Percentiles rank a stretch among this genome's conserved stretches.
phyloP scores from a whole-genome alignment of 1,140 invertebrate genomes.

The Dinoponera quadriceps region DNA sequence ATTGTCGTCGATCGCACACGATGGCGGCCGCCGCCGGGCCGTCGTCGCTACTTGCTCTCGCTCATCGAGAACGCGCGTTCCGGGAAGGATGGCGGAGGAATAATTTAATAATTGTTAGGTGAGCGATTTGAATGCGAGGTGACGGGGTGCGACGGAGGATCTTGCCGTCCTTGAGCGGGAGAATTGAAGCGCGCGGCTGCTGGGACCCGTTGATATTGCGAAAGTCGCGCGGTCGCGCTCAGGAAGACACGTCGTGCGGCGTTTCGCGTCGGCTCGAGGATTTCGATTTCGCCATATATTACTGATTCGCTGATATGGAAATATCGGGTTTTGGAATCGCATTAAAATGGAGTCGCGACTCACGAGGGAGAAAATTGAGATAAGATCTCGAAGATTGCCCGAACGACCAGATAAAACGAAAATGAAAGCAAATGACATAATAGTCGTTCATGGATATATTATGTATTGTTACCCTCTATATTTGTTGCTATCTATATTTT shows the following conservation, averaged over 20 bases:
- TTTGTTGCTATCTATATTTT: too few relatives aligned
- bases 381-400: too few relatives aligned
- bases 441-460: too few relatives aligned
- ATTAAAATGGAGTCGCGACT: too few relatives aligned
- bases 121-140: constrained; percentile 41
- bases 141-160: not conserved
- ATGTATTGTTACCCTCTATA: too few relatives aligned
- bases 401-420: too few relatives aligned
- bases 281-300: not conserved
- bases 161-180: constrained; percentile 1
- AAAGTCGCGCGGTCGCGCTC: not conserved
- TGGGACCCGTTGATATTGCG: not conserved
- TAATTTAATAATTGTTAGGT: constrained; percentile 60
- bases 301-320: too few relatives aligned
- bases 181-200: constrained; percentile 17
- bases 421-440: too few relatives aligned
- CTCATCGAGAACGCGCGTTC: constrained; percentile 10
- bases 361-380: too few relatives aligned
- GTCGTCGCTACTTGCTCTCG: constrained; percentile 19
- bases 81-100: constrained; percentile 47
- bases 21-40: not conserved
- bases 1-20: constrained; percentile 40
- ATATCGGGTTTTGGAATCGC: too few relatives aligned
- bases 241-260: not conserved
- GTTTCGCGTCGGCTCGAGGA: not conserved